Evolutionary conservation across 1,140 invertebrate genomes (phyloP).

Genomic region (Trichoplusia ni): DNA sequence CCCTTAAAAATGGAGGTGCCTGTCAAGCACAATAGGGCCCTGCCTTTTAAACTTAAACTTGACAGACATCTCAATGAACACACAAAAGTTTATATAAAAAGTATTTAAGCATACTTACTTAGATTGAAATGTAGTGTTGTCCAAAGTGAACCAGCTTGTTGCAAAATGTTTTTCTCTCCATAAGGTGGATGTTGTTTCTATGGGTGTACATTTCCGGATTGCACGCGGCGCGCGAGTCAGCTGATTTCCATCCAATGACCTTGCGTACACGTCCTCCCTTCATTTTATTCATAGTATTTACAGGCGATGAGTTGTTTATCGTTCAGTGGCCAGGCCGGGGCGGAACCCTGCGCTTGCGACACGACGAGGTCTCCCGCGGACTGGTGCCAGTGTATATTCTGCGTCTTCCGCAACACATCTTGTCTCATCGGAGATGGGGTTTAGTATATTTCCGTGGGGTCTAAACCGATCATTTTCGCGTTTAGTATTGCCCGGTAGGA

Average conservation of each 20-base stretch:
- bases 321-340: conserved; percentile 45
- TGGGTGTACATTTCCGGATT: conserved; percentile 64
- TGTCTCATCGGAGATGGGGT: conserved; percentile 55
- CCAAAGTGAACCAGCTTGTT: conserved; percentile 40
- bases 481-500: conserved; percentile 76
- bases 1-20: conserved; percentile 25
- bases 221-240: conserved; percentile 68
- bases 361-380: conserved; percentile 75
- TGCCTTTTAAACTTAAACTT: conserved; percentile 13
- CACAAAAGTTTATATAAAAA: conserved; percentile 20
- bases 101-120: conserved; percentile 57
- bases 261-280: conserved; percentile 64
- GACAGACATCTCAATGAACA: conserved; percentile 13
- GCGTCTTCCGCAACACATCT: conserved; percentile 76
- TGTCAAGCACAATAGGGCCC: conserved; percentile 19
- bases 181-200: conserved; percentile 42
- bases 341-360: conserved; percentile 69
- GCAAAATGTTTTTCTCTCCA: conserved; percentile 48
- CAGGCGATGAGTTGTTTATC: conserved; percentile 60
- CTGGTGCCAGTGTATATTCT: conserved; percentile 65
- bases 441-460: conserved; percentile 76
- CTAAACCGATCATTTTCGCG: conserved; percentile 69
- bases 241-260: conserved; percentile 76
- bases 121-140: conserved; percentile 40
- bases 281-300: conserved; percentile 71